phyloP scores from a whole-genome alignment of 2,888 invertebrate genomes.

The Drosophila atroscutellata region DNA sequence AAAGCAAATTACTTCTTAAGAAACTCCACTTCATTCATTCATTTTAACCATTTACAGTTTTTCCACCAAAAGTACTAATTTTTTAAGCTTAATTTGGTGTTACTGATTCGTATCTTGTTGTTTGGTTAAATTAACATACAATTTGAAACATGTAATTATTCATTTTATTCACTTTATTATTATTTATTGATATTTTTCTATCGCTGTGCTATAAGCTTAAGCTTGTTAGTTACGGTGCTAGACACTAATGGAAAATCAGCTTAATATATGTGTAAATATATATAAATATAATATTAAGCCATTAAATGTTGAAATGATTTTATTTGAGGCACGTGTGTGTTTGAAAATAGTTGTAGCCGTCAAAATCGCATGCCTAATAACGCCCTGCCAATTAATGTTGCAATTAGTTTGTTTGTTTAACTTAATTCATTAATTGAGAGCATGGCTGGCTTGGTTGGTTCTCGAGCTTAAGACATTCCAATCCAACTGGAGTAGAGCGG shows the following conservation, averaged over 20 bases:
- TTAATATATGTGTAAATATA: not conserved
- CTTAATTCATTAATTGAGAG: conserved; percentile 59
- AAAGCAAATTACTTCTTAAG: not conserved
- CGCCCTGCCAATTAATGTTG: conserved; percentile 58
- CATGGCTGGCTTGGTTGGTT: conserved; percentile 51
- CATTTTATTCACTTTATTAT: not conserved
- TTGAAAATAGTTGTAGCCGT: conserved; percentile 44
- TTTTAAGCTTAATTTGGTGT: not conserved
- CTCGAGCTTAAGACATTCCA: conserved; percentile 37
- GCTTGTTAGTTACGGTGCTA: not conserved
- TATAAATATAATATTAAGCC: not conserved
- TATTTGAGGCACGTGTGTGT: not conserved
- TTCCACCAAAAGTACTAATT: too few species aligned
- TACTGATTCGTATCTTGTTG: not conserved
- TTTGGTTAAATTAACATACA: not conserved
- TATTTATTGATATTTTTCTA: not conserved
- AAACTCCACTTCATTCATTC: not conserved
- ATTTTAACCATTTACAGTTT: not conserved
- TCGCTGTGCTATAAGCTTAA: too few species aligned
- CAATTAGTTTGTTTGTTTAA: conserved; percentile 59
- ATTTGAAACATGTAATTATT: not conserved
- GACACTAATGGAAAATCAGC: not conserved
- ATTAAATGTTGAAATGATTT: not conserved
- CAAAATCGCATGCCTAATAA: conserved; percentile 55
- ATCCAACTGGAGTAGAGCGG: conserved; percentile 16